Evolutionary conservation across 2,797 vertebrate species (phyloP), one percentile per base, ranked within the genome.

Genomic region (Urocyon cinereoargenteus): DNA sequence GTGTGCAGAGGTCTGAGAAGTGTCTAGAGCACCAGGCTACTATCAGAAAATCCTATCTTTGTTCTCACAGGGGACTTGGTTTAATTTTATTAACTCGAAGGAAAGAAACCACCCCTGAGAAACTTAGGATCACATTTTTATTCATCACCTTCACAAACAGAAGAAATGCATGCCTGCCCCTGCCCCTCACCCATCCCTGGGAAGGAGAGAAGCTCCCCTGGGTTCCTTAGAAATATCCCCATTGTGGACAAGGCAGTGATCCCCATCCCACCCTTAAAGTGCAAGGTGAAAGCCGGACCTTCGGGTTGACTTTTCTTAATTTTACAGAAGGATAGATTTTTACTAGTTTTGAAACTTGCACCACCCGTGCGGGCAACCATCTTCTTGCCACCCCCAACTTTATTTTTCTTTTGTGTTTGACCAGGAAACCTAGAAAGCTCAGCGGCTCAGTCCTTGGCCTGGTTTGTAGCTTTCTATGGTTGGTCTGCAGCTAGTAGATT

Each of bases 11-110:
- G 16, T 22, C 62, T 15, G 77, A 75, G 40, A 36, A 62, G 40
- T 5, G 49, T 66, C 51, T 55, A 18, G 49, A 64, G 55, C 53
- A 45, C 51, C 0, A 26, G 24, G 62, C 45, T 64, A 11, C 14
- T 24, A 2, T 22, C 51, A 13, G n/a, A 55, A 86, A n/a, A 86
- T 22, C 24, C 31, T 57, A 1, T 88, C 51, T 72, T 92, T 2
- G 18, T 21, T 55, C 16, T 49, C 12, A 3, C 15, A 53, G 45
- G 86, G 31, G 11, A 53, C 34, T 77, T 81, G 21, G 53, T 78
- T 95, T 91, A 59, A 84, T 55, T 96, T 82, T 91, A 57, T 96
- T 88, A 79, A 59, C 24, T 83, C 36, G 64, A 92, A 94, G 53
- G 72, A 96, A 97, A 78, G 55, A 85, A 91, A 92, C 18, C n/a